These are phyloP conservation scores for Ceratina calcarata DNA, from an alignment of 1,140 invertebrate genomes.

Conservation along the genomic window DNA sequence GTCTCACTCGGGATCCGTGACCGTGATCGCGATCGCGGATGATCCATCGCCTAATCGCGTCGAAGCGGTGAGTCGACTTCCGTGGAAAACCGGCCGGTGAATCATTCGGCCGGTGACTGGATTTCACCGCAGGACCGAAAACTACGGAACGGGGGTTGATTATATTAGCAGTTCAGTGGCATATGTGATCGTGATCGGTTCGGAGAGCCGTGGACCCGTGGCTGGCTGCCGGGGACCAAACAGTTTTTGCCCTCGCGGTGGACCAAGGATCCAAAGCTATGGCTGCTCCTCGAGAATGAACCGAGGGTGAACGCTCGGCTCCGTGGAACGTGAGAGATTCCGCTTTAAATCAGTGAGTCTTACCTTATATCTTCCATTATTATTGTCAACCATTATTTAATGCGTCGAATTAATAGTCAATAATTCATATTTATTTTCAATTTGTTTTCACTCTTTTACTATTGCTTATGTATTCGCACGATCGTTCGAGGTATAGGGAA, in stretches of 20 bases:
- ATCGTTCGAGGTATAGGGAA: neutral
- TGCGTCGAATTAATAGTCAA: too few relatives aligned
- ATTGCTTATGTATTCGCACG: neutral
- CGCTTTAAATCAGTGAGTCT: constrained; percentile 57
- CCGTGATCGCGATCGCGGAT: constrained; percentile 7
- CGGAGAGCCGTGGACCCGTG: constrained; percentile 4
- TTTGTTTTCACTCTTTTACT: too few relatives aligned
- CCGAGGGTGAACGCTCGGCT: constrained; percentile 35
- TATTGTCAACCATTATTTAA: too few relatives aligned
- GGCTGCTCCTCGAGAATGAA: constrained; percentile 33
- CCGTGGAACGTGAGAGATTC: constrained; percentile 22
- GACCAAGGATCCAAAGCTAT: constrained; percentile 4
- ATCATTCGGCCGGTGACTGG: neutral
- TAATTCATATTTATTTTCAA: neutral
- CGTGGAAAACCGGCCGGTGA: constrained; percentile 1
- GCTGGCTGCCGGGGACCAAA: constrained; percentile 21
- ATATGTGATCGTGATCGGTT: constrained; percentile 37
- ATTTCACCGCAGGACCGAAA: constrained; percentile 8
- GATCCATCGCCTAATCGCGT: neutral
- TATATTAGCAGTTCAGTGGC: constrained; percentile 36
- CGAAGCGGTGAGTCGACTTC: neutral
- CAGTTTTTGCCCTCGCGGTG: constrained; percentile 3
- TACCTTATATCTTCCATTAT: neutral
- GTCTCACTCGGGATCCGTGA: constrained; percentile 2
- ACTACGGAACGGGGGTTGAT: constrained; percentile 19